These are phyloP conservation scores for Cepaea nemoralis DNA, from an alignment of 1,140 invertebrate genomes.

Conservation along the genomic window DNA sequence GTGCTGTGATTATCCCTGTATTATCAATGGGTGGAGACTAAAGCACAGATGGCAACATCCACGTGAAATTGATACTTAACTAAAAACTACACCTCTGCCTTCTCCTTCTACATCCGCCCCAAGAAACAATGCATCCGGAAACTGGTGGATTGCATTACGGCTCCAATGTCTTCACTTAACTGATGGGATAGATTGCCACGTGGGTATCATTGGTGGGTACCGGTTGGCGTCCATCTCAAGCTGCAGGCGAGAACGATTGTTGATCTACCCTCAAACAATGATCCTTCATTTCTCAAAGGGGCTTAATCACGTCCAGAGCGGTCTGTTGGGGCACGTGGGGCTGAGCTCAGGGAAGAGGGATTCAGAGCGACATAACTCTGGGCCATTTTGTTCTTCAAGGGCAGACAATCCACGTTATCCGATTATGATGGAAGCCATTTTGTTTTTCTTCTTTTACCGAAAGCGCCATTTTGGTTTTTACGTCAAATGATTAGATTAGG, in stretches of 20 bases:
- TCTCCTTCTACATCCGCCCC: too few relatives aligned
- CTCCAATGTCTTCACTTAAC: slow-evolving; percentile 26
- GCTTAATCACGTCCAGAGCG: slow-evolving; percentile 9
- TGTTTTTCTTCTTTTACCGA: not conserved
- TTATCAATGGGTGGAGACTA: too few relatives aligned
- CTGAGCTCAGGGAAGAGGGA: not conserved
- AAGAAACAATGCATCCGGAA: too few relatives aligned
- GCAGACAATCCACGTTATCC: slow-evolving; percentile 29
- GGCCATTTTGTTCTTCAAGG: slow-evolving; percentile 14
- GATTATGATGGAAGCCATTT: slow-evolving; percentile 18
- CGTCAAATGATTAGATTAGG: slow-evolving; percentile 22
- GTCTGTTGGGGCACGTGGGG: not conserved
- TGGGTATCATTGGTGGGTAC: not conserved
- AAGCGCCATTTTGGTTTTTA: slow-evolving; percentile 13
- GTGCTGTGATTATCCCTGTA: too few relatives aligned
- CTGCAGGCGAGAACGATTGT: slow-evolving; percentile 14
- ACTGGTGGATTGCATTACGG: slow-evolving; percentile 10
- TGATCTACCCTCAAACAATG: slow-evolving; percentile 30
- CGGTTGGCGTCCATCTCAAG: not conserved
- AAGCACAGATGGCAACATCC: too few relatives aligned
- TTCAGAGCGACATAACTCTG: not conserved
- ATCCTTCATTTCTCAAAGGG: not conserved
- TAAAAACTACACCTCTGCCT: too few relatives aligned
- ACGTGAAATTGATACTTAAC: too few relatives aligned
- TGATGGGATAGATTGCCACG: slow-evolving; percentile 8